Base-by-base conservation (phyloP, 30 jellyfish, hydroid and myxozoan species). In the Pseudorhiza aurosa region DNA sequence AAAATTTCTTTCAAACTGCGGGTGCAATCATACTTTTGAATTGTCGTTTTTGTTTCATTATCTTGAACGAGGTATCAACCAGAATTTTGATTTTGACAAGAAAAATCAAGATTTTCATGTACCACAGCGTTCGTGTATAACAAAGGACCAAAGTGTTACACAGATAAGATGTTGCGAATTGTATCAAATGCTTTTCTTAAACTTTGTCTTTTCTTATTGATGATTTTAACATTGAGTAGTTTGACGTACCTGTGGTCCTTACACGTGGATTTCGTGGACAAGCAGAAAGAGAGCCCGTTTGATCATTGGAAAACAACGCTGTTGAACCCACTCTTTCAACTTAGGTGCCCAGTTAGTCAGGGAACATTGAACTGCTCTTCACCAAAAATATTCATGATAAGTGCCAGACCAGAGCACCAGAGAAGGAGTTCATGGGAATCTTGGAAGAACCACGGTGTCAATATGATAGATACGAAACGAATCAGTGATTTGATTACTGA, bases 231-330 rank as follows among this genome's bases (percentile, higher is more conserved):
- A 2, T 40, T 68, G 24, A 2, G 67, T 12, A 21, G 68, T 47
- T 36, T 26, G n/a, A 30, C 19, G 8, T 40, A 46, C 9, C 8
- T 68, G 49, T 68, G 82, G 82, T 45, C 18, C 8, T 8, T 27
- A 5, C 82, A 68, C n/a, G 18, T 68, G 68, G 43, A 26, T 6
- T 68, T 15, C 44, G 82, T 68, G 1, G 25, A 40, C n/a, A 68
- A 27, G 40, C 82, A 68, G 46, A 68, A 4, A 42, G 82, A 68
- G 26, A 68, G 82, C 25, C 82, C 82, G 22, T 68, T 68, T 68
- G 82, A 68, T 25, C 67, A 68, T 19, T 21, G 42, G 2, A 19
- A 67, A 0, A 21, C 82, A 25, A 39, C 40, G 26, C 43, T 68
- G 44, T 24, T 42, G 8, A 68, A 68, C 25, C 82, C 82, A 39